Evolutionary conservation across 1,140 invertebrate species (phyloP), one percentile per base, ranked within the genome.

Genomic region (Rhopalosiphum maidis): DNA sequence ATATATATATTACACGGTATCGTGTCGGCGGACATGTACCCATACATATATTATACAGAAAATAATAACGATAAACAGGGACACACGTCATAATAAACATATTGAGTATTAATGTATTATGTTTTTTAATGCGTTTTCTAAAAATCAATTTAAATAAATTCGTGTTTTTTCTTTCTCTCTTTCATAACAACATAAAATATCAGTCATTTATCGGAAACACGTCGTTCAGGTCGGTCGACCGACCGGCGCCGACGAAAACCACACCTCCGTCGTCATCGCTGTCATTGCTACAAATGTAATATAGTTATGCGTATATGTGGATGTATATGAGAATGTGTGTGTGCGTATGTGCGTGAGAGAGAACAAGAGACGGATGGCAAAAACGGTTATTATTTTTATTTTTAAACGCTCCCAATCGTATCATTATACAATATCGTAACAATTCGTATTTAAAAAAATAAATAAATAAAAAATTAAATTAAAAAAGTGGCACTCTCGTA

Each of bases 341-440:
- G 35, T 83, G 37, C 8, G 82, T 77, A 2, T 37, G 21, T 9
- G 8, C 3, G 7, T 23, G 43, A 35, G 15, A 18, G 77, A 82
- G 85, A 46, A 43, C 23, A 2, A 37, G 15, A 82, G 77, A 82
- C 21, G 35, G 77, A 82, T 30, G 35, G 85, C 41, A 11, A 86
- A 54, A 88, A 88, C 48, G 87, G 87, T 88, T 88, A 77, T n/a
- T 77, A 77, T 77, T 77, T 83, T 83, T 83, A 83, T 22, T 89
- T 89, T 43, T 54, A 89, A 89, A 54, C 87, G 51, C 35, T 88
- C 18, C n/a, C 48, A 48, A 88, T 43, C 85, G n/a, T 48, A 88
- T 51, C 43, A 37, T 37, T 89, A 89, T 54, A 51, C 23, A n/a
- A 54, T 35, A 18, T 54, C 87, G 48, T 37, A 54, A 54, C 87